phyloP scores from a whole-genome alignment of 2,797 vertebrate species.

The Gadopsis marmoratus region DNA sequence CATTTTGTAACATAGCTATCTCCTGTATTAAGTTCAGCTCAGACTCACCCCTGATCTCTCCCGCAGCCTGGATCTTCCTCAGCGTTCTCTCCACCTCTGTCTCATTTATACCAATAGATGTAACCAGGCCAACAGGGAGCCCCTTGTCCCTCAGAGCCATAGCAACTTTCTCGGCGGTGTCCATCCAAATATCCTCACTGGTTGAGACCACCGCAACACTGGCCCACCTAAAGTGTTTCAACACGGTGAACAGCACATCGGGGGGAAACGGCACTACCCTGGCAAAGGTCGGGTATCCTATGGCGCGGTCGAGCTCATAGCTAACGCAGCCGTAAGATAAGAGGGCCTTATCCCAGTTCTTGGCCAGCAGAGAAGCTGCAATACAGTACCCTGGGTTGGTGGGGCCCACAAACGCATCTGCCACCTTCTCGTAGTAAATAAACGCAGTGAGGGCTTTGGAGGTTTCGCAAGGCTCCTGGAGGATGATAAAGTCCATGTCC shows the following conservation, averaged over 20 bases:
- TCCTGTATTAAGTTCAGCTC: neutral
- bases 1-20: too few relatives aligned
- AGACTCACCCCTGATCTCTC: slow-evolving; percentile 83
- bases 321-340: slow-evolving; percentile 85
- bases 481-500: slow-evolving; percentile 78
- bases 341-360: slow-evolving; percentile 86
- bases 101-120: slow-evolving; percentile 79
- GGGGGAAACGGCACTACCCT: slow-evolving; percentile 78
- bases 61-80: slow-evolving; percentile 76
- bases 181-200: slow-evolving; percentile 86
- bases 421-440: slow-evolving; percentile 77
- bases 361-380: slow-evolving; percentile 83
- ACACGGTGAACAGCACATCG: slow-evolving; percentile 80
- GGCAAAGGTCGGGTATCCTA: slow-evolving; percentile 81
- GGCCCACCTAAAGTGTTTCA: slow-evolving; percentile 88
- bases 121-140: slow-evolving; percentile 82
- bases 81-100: slow-evolving; percentile 80
- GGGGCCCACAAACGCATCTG: slow-evolving; percentile 82
- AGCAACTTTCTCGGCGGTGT: slow-evolving; percentile 81
- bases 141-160: slow-evolving; percentile 81
- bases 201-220: slow-evolving; percentile 85
- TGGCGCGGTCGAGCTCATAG: slow-evolving; percentile 79
- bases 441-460: slow-evolving; percentile 86
- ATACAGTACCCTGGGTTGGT: slow-evolving; percentile 87
- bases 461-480: slow-evolving; percentile 84